Percentiles rank a stretch among this genome's conserved stretches.
phyloP scores from a whole-genome alignment of 2,888 invertebrate species.

The Pelosia muscerda region DNA sequence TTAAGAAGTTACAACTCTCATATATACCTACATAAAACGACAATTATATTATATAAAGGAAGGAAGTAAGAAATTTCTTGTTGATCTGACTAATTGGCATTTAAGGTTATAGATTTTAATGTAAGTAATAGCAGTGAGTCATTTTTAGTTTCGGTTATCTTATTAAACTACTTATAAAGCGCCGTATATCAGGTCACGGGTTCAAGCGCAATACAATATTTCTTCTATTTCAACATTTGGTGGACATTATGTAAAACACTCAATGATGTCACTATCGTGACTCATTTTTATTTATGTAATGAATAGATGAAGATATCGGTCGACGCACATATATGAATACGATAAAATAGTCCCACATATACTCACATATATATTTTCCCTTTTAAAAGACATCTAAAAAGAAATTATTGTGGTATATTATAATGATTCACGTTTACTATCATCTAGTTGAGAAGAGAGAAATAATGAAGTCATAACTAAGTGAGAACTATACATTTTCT shows the following conservation, averaged over 20 bases:
- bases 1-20: background rate
- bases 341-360: constrained; percentile 40
- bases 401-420: no score
- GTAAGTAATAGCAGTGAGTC: constrained; percentile 63
- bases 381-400: no score
- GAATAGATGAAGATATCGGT: constrained; percentile 62
- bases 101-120: constrained; percentile 38
- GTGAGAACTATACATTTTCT: no score
- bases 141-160: constrained; percentile 63
- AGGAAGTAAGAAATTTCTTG: constrained; percentile 47
- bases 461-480: no score
- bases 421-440: no score
- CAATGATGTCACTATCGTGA: constrained; percentile 83
- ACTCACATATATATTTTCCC: constrained; percentile 23
- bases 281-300: constrained; percentile 74
- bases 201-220: constrained; percentile 82
- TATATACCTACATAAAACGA: background rate
- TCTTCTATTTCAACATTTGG: constrained; percentile 78
- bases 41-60: constrained; percentile 24
- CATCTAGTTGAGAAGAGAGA: no score
- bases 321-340: constrained; percentile 48
- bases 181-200: constrained; percentile 78
- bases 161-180: constrained; percentile 65
- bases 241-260: constrained; percentile 76
- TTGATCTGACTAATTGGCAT: constrained; percentile 50